Evolutionary conservation across 2,888 invertebrate genomes (phyloP), one percentile per base, ranked within the genome.

Genomic region (Lepidonotus clava): DNA sequence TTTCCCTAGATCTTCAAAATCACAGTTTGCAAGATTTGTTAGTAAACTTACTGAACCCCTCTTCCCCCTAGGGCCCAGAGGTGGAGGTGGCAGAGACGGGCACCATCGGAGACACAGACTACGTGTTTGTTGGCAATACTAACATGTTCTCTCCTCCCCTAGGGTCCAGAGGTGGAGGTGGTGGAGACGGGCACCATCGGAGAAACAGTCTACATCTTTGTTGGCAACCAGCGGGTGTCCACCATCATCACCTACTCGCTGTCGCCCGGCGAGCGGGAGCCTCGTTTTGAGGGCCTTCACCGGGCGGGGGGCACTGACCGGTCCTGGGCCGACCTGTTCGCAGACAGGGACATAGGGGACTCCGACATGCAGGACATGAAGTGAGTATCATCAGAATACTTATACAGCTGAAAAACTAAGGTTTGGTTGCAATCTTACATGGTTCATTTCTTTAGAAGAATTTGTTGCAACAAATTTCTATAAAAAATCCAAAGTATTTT

Each of bases 91-190:
- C 80, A 14, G 86, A 86, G 40, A 18, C 86, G 24, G 80, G 2
- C 0, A 53, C 38, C n/a, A 86, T 86, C 1, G 80, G 56, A 11
- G 34, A 53, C 34, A 86, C 32, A 34, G 51, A 34, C 24, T 86
- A 86, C 86, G 56, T 86, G n/a, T 86, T 86, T 24, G 80, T 86
- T 2, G 86, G 86, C 24, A 86, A 86, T n/a, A n/a, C n/a, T n/a
- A n/a, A n/a, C n/a, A n/a, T n/a, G n/a, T n/a, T n/a, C n/a, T n/a
- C n/a, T n/a, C n/a, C n/a, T n/a, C n/a, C n/a, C n/a, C 21, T 32
- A 85, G 86, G 86, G 86, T 0, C 86, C 86, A 4, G 86, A 86
- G n/a, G 86, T 86, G 24, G 86, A 86, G 38, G 77, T 86, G 36
- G 86, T 86, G 36, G 86, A 86, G 40, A 18, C 86, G 24, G 80